Conservation (phyloP, 2,113 vertebrate genomes). For the Hipposideros armiger region DNA sequence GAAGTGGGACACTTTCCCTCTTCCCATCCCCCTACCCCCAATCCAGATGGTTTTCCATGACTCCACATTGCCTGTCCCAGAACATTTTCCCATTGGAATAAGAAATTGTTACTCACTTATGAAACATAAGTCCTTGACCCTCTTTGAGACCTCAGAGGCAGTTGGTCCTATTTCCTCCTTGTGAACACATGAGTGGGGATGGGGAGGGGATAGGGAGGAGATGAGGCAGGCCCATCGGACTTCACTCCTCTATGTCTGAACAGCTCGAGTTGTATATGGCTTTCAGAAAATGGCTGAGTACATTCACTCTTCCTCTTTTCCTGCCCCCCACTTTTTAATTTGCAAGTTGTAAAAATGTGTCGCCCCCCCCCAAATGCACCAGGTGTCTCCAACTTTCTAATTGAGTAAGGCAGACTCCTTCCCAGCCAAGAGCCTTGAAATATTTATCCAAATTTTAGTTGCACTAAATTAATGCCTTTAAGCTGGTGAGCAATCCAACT, state of each 20-base stretch:
- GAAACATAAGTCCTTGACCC: slow-evolving; percentile 65
- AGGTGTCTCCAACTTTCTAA: slow-evolving; percentile 74
- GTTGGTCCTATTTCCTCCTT: slow-evolving; percentile 55
- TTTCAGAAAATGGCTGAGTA: slow-evolving; percentile 49
- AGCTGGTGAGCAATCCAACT: slow-evolving; percentile 60
- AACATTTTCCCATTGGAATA: slow-evolving; percentile 36
- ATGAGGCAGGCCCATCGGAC: neutral
- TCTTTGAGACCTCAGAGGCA: slow-evolving; percentile 33
- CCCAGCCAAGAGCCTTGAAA: slow-evolving; percentile 64
- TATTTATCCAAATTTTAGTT: slow-evolving; percentile 69
- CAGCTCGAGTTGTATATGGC: neutral
- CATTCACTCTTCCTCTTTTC: slow-evolving; percentile 14
- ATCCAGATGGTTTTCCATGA: neutral
- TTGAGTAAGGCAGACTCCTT: slow-evolving; percentile 61
- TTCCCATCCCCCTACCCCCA: neutral
- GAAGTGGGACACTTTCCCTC: neutral
- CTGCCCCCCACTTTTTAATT: slow-evolving; percentile 22
- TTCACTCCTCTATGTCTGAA: neutral
- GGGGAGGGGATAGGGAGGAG: neutral
- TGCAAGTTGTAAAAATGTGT: slow-evolving; percentile 63
- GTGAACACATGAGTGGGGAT: neutral
- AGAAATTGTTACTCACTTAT: slow-evolving; percentile 72
- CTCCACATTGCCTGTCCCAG: neutral
- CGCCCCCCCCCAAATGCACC: slow-evolving; percentile 28
- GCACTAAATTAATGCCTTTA: slow-evolving; percentile 68